These are phyloP conservation scores for Aelia acuminata DNA, from an alignment of 2,888 invertebrate genomes.

Conservation along the genomic window DNA sequence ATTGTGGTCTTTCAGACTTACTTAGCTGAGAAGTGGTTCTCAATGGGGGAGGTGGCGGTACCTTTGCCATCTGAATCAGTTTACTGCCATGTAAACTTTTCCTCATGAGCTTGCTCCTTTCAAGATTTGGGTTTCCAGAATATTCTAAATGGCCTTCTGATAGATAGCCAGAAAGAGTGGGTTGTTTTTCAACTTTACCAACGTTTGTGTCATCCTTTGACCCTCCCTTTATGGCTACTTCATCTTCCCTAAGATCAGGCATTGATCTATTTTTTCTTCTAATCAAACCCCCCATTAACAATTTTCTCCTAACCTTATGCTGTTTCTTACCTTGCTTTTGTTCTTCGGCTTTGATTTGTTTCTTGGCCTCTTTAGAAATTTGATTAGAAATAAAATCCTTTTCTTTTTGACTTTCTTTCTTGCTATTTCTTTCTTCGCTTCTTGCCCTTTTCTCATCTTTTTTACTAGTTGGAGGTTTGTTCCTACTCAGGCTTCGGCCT, in stretches of 20 bases:
- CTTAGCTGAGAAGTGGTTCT: constrained; percentile 88
- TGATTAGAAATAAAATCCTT: constrained; percentile 68
- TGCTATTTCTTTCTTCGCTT: constrained; percentile 88
- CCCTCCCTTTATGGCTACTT: constrained; percentile 68
- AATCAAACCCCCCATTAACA: constrained; percentile 91
- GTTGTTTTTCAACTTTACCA: constrained; percentile 75
- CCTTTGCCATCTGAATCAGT: constrained; percentile 85
- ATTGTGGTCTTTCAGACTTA: constrained; percentile 72
- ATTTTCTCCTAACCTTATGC: constrained; percentile 88
- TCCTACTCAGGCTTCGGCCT: constrained; percentile 74
- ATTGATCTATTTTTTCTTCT: constrained; percentile 90
- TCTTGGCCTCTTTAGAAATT: constrained; percentile 74
- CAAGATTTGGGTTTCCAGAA: constrained; percentile 83
- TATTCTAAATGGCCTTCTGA: constrained; percentile 91
- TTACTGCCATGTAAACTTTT: constrained; percentile 91
- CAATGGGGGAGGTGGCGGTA: constrained; percentile 87
- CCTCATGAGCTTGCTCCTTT: constrained; percentile 88
- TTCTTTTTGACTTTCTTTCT: constrained; percentile 74
- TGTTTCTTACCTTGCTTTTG: constrained; percentile 87
- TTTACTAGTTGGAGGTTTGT: constrained; percentile 78
- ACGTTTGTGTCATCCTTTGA: constrained; percentile 67
- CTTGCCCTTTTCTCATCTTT: constrained; percentile 83
- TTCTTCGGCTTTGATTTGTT: constrained; percentile 75
- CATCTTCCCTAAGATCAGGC: constrained; percentile 90
- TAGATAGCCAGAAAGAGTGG: constrained; percentile 82